Evolutionary conservation across 2,113 vertebrate genomes (phyloP).

Genomic region (Haemorhous mexicanus): DNA sequence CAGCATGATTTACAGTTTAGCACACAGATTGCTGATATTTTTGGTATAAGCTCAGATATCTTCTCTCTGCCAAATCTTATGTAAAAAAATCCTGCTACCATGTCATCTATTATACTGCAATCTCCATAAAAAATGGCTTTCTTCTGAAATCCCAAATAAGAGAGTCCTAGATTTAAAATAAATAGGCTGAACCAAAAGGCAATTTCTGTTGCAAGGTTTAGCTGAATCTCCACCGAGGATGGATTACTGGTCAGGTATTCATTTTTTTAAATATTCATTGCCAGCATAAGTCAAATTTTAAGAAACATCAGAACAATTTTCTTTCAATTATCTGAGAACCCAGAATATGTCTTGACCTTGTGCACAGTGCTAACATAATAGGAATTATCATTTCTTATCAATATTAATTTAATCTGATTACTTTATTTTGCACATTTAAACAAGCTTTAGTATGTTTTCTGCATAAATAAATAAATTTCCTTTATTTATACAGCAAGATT

Average conservation of each 20-base stretch:
- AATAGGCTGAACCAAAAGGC: constrained; percentile 39
- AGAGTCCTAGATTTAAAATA: constrained; percentile 44
- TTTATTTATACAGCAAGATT: constrained; percentile 26
- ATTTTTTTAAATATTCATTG: constrained; percentile 25
- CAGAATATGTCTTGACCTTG: not conserved
- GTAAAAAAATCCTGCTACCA: constrained; percentile 28
- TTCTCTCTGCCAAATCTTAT: constrained; percentile 21
- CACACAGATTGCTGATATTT: not conserved
- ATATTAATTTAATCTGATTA: constrained; percentile 26
- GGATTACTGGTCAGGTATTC: constrained; percentile 36
- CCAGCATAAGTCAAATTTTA: constrained; percentile 14
- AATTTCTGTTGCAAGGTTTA: constrained; percentile 50
- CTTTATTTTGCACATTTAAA: not conserved
- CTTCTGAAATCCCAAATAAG: constrained; percentile 50
- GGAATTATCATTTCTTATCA: constrained; percentile 19
- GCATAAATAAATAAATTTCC: constrained; percentile 23
- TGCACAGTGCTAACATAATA: not conserved
- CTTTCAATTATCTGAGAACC: not conserved
- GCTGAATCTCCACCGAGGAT: constrained; percentile 5
- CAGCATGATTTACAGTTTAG: not conserved
- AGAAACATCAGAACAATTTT: constrained; percentile 8
- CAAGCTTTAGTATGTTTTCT: not conserved
- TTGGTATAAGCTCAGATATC: constrained; percentile 15
- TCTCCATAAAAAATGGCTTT: constrained; percentile 40
- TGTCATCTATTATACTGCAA: constrained; percentile 30